Evolutionary conservation across 2,888 invertebrate genomes (phyloP).

Genomic region (Hololepta plana): DNA sequence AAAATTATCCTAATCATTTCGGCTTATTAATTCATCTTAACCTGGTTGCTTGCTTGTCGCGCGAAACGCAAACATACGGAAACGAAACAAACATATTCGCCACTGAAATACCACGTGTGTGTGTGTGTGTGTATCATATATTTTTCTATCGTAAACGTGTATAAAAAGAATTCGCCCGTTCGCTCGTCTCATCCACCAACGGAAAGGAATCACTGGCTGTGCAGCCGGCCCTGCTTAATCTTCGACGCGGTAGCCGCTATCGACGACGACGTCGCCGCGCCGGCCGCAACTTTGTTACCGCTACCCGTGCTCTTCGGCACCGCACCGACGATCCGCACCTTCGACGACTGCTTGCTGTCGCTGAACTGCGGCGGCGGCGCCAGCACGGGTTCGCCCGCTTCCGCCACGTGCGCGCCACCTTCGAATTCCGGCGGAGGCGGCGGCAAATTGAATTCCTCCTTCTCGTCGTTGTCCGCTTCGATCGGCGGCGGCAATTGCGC

Average conservation of each 20-base stretch:
- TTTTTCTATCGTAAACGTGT: slow-evolving; percentile 4
- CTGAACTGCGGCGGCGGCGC: slow-evolving; percentile 86
- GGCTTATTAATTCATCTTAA: too few relatives aligned
- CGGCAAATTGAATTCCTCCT: slow-evolving; percentile 40
- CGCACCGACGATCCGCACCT: slow-evolving; percentile 68
- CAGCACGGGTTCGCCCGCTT: slow-evolving; percentile 36
- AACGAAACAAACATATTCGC: slow-evolving; percentile 5
- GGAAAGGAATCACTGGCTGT: slow-evolving; percentile 21
- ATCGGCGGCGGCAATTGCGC: slow-evolving; percentile 68
- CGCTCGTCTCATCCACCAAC: not conserved
- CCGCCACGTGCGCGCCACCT: slow-evolving; percentile 15
- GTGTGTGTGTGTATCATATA: slow-evolving; percentile 3
- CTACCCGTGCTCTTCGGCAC: slow-evolving; percentile 51
- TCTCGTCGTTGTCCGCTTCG: slow-evolving; percentile 50
- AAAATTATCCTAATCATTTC: too few relatives aligned
- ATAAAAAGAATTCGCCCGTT: not conserved
- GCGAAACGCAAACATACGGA: slow-evolving; percentile 3
- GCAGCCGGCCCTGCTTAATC: slow-evolving; percentile 24
- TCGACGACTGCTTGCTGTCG: slow-evolving; percentile 40
- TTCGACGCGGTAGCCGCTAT: slow-evolving; percentile 15
- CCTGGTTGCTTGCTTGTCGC: too few relatives aligned
- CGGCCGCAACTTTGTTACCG: too few relatives aligned
- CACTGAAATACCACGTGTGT: slow-evolving; percentile 3
- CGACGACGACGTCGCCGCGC: slow-evolving; percentile 35
- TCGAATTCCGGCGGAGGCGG: slow-evolving; percentile 40